Base-by-base conservation (phyloP, 1,140 invertebrate species). In the Agrypnia vestita region DNA sequence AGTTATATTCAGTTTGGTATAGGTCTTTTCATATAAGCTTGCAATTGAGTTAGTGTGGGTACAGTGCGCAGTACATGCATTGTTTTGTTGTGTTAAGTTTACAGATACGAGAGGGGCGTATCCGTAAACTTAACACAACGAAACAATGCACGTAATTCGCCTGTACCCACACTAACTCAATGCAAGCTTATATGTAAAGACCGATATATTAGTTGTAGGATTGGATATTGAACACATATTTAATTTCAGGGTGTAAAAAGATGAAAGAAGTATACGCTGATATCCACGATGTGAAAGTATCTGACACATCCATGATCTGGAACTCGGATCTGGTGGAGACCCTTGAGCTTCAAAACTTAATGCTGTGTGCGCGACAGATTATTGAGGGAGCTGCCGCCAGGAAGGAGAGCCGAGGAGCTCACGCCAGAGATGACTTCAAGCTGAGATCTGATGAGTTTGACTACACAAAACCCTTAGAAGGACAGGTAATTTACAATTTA, bases 361-460 rank as follows among this genome's bases (percentile, higher is more conserved):
- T 99, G 91, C 87, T 98, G 47, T 99, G 98, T 88, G 95, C 98
- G 0, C 90, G 96, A 83, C 96, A 98, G 89, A 98, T 98, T 1
- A 97, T 99, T 84, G 91, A 94, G 71, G 92, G 91, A 0, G 99
- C 99, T 13, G 96, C 98, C 87, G 97, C 96, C 59, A 91, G 99
- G 46, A 98, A 99, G 87, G 99, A 99, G 91, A 98, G 96, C n/a
- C 92, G 99, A 69, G 99, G 99, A 43, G 98, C 98, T 44, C 99
- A 99, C 90, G 97, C 98, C 0, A 91, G 98, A 21, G 98, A 99
- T 89, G 98, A 99, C 89, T 99, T 95, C 87, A 96, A 96, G 86
- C 91, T 91, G 6, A 90, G 98, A 64, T 87, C 96, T 47, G 98
- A 99, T 89, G 98, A 99, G 88, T 96, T 91, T 84, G 97, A 99